phyloP scores from a whole-genome alignment of 35 echinoderm and acorn worm species.

The Nesometra sesokonis region DNA sequence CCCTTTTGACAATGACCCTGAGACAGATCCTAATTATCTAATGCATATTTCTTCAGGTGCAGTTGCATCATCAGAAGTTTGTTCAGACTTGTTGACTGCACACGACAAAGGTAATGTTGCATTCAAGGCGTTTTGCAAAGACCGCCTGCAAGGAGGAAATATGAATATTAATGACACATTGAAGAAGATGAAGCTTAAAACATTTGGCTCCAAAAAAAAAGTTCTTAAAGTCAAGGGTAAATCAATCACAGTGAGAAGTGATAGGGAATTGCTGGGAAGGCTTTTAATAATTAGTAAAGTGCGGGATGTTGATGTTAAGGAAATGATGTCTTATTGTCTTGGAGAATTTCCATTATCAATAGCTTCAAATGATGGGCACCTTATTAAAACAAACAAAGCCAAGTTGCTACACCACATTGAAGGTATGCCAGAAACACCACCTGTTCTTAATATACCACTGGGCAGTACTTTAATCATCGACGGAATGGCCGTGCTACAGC shows the following conservation, averaged over 20 bases:
- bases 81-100: constrained; percentile 15
- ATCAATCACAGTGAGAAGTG: constrained; percentile 6
- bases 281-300: constrained; percentile 35
- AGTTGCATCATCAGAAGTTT: constrained; percentile 34
- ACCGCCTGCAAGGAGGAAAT: constrained; percentile 20
- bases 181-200: constrained; percentile 35
- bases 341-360: constrained; percentile 33
- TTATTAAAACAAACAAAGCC: constrained; percentile 42
- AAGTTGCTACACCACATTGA: constrained; percentile 22
- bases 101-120: constrained; percentile 19
- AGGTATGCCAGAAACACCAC: not conserved
- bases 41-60: constrained; percentile 40
- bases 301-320: constrained; percentile 19
- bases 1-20: constrained; percentile 17
- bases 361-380: constrained; percentile 11
- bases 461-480: constrained; percentile 26
- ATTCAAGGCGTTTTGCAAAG: constrained; percentile 15
- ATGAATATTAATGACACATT: constrained; percentile 9
- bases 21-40: not conserved
- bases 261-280: constrained; percentile 4
- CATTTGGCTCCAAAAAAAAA: constrained; percentile 24
- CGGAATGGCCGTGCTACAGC: constrained; percentile 25
- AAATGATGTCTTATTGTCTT: constrained; percentile 23
- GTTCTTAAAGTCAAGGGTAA: not conserved
- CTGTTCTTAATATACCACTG: constrained; percentile 10